These are phyloP conservation scores for Coremacera marginata DNA, from an alignment of 2,888 invertebrate genomes.

Conservation along the genomic window DNA sequence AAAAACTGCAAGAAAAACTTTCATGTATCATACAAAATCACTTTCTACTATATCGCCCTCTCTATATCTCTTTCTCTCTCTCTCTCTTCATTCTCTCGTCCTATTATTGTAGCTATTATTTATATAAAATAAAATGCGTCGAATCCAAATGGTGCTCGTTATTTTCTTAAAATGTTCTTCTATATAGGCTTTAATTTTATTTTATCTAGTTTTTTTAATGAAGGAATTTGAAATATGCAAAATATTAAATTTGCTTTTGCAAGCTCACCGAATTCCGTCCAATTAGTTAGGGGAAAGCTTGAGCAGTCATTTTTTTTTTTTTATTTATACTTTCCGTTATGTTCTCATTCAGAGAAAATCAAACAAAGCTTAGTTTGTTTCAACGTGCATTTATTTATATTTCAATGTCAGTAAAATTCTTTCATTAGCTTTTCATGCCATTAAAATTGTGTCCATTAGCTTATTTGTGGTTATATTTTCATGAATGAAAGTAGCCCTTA, in stretches of 20 bases:
- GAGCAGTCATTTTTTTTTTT: too few relatives aligned
- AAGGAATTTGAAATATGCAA: neutral
- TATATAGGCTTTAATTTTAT: neutral
- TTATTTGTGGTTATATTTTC: conserved; percentile 3
- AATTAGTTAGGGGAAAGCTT: conserved; percentile 41
- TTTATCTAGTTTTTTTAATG: too few relatives aligned
- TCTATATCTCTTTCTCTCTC: too few relatives aligned
- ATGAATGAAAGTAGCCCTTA: conserved; percentile 16
- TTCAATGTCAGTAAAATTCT: too few relatives aligned
- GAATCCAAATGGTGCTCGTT: conserved; percentile 60
- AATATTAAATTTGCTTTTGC: neutral
- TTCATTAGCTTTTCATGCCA: neutral
- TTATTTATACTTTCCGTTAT: too few relatives aligned
- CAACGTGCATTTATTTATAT: too few relatives aligned
- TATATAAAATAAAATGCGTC: conserved; percentile 38
- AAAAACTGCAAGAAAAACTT: too few relatives aligned
- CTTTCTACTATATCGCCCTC: too few relatives aligned
- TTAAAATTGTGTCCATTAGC: neutral
- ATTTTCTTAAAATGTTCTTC: neutral
- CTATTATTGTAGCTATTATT: neutral
- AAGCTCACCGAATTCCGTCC: conserved; percentile 55
- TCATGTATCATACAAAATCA: too few relatives aligned
- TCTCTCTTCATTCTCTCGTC: too few relatives aligned
- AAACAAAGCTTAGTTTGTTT: conserved; percentile 32
- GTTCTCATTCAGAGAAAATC: too few relatives aligned